phyloP scores from a whole-genome alignment of 2,888 invertebrate genomes.

The Tuta absoluta region DNA sequence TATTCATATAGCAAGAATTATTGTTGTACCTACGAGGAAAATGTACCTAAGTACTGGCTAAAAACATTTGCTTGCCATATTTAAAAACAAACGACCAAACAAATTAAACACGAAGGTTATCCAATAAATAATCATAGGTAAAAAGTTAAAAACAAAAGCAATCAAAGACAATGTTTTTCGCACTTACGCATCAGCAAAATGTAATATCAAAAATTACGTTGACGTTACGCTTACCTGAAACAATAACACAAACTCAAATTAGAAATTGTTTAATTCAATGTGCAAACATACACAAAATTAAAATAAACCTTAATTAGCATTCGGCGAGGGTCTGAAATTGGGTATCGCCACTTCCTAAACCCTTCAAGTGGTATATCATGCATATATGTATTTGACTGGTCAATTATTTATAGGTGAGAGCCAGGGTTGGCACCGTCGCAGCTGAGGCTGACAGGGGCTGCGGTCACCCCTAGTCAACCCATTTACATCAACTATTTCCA shows the following conservation, averaged over 20 bases:
- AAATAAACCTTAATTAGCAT: conserved; percentile 17
- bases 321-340: conserved; percentile 3
- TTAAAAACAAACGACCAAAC: too few species aligned
- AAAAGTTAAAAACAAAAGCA: too few species aligned
- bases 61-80: too few species aligned
- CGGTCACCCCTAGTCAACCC: conserved; percentile 52
- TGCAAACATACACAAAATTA: conserved; percentile 10
- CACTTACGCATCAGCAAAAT: conserved; percentile 1
- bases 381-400: conserved; percentile 23
- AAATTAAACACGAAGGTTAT: too few species aligned
- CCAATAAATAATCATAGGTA: too few species aligned
- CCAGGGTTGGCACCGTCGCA: conserved; percentile 46
- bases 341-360: conserved; percentile 14
- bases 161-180: neutral
- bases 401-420: conserved; percentile 23
- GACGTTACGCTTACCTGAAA: conserved; percentile 6
- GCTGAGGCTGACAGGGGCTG: conserved; percentile 71
- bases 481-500: conserved; percentile 27
- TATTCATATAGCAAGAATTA: conserved; percentile 36
- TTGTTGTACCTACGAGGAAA: too few species aligned
- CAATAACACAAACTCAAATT: conserved; percentile 6
- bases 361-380: conserved; percentile 16
- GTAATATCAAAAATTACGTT: neutral
- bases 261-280: neutral
- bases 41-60: too few species aligned